Percentiles rank a stretch among this genome's conserved stretches.
These are phyloP conservation scores for Agapostemon virescens DNA, from an alignment of 2,888 invertebrate genomes.

Conservation along the genomic window DNA sequence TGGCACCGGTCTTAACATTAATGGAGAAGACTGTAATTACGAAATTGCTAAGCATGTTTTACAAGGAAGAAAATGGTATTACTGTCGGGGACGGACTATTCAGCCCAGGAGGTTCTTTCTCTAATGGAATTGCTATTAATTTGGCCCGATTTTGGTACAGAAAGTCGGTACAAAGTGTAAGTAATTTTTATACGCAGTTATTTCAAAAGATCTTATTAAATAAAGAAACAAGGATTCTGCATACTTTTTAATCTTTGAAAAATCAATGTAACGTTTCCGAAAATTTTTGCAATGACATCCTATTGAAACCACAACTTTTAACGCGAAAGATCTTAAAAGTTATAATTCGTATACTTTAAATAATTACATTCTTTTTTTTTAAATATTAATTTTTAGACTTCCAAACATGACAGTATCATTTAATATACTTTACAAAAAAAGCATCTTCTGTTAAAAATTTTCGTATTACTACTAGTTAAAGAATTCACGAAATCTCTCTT, in stretches of 20 bases:
- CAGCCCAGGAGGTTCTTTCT: constrained; percentile 83
- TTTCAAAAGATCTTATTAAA: background rate
- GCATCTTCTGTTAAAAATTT: too few species aligned
- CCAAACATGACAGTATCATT: background rate
- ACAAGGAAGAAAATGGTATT: constrained; percentile 77
- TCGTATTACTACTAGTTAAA: too few species aligned
- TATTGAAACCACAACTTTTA: too few species aligned
- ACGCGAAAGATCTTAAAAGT: background rate
- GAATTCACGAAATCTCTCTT: too few species aligned
- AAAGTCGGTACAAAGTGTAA: constrained; percentile 80
- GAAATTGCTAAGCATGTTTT: constrained; percentile 81
- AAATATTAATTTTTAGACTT: background rate
- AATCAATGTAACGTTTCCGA: background rate
- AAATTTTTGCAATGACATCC: background rate
- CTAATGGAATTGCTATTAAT: constrained; percentile 83
- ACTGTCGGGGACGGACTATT: constrained; percentile 81
- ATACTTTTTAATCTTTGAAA: background rate
- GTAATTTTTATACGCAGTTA: constrained; percentile 10
- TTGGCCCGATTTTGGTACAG: constrained; percentile 81
- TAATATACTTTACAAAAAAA: too few species aligned
- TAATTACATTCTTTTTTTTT: too few species aligned
- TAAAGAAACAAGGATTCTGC: background rate
- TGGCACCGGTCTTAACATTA: constrained; percentile 82
- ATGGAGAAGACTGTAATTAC: constrained; percentile 81
- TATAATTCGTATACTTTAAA: background rate